phyloP scores from a whole-genome alignment of 2,113 vertebrate species.

The Cariama cristata region DNA sequence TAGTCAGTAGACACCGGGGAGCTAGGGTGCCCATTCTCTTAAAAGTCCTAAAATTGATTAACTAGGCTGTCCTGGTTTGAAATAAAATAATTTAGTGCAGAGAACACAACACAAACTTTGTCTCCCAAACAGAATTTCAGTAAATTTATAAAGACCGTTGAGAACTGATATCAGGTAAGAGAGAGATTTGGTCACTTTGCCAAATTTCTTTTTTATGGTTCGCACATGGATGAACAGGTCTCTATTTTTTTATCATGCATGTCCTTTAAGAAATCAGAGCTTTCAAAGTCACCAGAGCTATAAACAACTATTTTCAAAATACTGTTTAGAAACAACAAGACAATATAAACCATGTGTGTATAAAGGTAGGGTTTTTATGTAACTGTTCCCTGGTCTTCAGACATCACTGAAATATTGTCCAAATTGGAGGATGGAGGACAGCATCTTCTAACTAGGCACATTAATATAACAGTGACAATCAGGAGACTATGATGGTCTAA shows the following conservation, averaged over 20 bases:
- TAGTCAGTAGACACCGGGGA: neutral
- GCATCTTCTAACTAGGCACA: neutral
- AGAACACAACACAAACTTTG: neutral
- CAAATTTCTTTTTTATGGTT: neutral
- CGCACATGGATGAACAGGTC: neutral
- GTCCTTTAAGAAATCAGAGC: neutral
- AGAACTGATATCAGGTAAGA: neutral
- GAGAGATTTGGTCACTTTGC: neutral
- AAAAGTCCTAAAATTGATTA: neutral
- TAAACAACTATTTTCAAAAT: neutral
- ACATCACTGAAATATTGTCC: neutral
- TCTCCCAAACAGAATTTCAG: neutral
- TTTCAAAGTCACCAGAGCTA: neutral
- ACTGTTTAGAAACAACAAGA: neutral
- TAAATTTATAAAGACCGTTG: neutral
- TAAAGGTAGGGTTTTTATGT: fast-evolving
- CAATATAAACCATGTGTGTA: fast-evolving
- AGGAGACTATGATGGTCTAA: neutral
- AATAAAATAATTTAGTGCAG: neutral
- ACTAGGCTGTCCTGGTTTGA: neutral
- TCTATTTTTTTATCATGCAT: neutral
- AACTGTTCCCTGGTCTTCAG: neutral
- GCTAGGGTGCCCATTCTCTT: neutral
- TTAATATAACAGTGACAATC: neutral
- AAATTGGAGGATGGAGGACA: neutral